A percentile compares a stretch with the other conserved stretches of the same genome.
These are phyloP conservation scores for Mareca penelope DNA, from an alignment of 2,797 vertebrate species.

Conservation along the genomic window DNA sequence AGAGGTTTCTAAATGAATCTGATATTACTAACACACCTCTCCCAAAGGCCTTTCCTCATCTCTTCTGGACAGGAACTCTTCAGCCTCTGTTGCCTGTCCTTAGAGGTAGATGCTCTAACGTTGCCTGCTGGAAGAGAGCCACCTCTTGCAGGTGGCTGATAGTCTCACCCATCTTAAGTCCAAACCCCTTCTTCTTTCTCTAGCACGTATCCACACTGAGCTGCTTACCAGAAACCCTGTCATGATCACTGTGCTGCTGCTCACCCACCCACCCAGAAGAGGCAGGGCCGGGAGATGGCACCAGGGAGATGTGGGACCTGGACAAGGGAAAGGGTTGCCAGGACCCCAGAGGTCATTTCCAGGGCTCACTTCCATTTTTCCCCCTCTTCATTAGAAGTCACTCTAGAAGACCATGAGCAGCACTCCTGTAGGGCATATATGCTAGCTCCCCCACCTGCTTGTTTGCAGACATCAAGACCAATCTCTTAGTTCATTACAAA, in stretches of 20 bases:
- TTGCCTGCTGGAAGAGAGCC: not conserved
- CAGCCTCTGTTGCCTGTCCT: not conserved
- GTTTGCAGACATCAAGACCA: not conserved
- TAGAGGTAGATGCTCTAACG: not conserved
- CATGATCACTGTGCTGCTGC: not conserved
- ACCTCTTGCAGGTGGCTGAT: not conserved
- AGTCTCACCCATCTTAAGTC: not conserved
- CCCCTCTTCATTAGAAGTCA: not conserved
- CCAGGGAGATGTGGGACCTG: not conserved
- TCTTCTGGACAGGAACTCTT: not conserved
- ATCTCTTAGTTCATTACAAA: not conserved
- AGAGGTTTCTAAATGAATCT: not conserved
- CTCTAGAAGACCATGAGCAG: not conserved
- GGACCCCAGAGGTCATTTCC: not conserved
- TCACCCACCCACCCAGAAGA: not conserved
- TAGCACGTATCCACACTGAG: not conserved
- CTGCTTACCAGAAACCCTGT: not conserved
- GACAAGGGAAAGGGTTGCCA: not conserved
- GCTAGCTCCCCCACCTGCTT: not conserved
- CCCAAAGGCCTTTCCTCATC: not conserved
- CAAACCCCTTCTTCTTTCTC: not conserved
- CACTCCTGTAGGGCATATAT: fast-evolving
- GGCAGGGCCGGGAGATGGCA: not conserved
- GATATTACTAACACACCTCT: not conserved
- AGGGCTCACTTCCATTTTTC: not conserved